Percentiles rank a stretch among this genome's conserved stretches.
phyloP scores from a whole-genome alignment of 2,888 invertebrate species.

The Pyrochroa serraticornis region DNA sequence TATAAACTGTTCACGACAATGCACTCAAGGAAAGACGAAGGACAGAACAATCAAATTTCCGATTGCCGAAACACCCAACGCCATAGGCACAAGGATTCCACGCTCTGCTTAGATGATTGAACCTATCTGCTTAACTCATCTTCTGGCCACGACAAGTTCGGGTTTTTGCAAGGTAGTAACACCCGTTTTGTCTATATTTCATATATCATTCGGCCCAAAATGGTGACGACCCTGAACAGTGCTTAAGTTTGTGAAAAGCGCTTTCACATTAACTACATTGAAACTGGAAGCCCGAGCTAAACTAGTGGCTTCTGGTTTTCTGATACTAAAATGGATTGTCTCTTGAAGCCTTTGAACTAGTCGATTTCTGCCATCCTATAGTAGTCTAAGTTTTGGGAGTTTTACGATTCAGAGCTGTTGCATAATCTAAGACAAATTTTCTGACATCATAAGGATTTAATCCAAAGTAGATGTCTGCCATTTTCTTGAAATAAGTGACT shows the following conservation, averaged over 20 bases:
- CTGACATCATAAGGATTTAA: constrained; percentile 35
- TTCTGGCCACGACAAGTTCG: constrained; percentile 43
- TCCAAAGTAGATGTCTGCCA: constrained; percentile 33
- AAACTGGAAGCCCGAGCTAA: constrained; percentile 41
- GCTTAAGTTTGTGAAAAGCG: constrained; percentile 39
- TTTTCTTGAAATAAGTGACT: constrained; percentile 15
- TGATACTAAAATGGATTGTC: constrained; percentile 38
- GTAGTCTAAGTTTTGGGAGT: constrained; percentile 35
- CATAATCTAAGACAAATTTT: constrained; percentile 35
- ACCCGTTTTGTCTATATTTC: constrained; percentile 48
- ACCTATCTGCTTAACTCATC: constrained; percentile 47
- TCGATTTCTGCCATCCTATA: constrained; percentile 42
- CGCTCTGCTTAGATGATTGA: constrained; percentile 45
- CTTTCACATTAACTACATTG: constrained; percentile 38
- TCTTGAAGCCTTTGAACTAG: constrained; percentile 43
- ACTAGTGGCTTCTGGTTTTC: constrained; percentile 43
- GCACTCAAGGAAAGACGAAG: constrained; percentile 43
- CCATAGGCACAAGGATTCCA: constrained; percentile 39
- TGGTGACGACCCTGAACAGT: constrained; percentile 30
- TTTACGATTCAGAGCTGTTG: constrained; percentile 25
- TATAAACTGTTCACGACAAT: constrained; percentile 30
- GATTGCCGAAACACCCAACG: constrained; percentile 36
- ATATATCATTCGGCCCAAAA: constrained; percentile 23
- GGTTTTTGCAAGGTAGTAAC: constrained; percentile 54
- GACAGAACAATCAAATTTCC: constrained; percentile 44